Evolutionary conservation across 2,113 vertebrate species (phyloP).

Genomic region (Ranitomeya variabilis): DNA sequence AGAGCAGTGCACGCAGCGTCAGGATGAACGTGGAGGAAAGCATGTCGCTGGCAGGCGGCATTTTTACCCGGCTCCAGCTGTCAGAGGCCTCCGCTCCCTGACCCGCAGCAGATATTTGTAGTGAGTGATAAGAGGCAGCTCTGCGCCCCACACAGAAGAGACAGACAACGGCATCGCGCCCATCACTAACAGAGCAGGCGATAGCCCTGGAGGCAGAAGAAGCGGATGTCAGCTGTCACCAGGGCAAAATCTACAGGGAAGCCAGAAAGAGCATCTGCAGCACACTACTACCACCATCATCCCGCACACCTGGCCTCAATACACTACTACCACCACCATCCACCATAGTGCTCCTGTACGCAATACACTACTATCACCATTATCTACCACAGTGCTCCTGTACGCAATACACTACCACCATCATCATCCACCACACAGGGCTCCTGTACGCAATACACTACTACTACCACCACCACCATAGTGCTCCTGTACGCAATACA

Average conservation of each 20-base stretch:
- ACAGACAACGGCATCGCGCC: not conserved
- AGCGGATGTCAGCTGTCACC: not conserved
- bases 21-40: slow-evolving; percentile 12
- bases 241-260: not conserved
- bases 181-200: not conserved
- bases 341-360: not conserved
- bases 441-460: not conserved
- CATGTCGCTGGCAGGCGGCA: slow-evolving; percentile 39
- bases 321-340: not conserved
- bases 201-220: not conserved
- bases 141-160: not conserved
- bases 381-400: not conserved
- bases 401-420: not conserved
- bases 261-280: not conserved
- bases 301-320: not conserved
- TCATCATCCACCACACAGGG: not conserved
- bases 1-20: not conserved
- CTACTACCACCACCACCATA: not conserved
- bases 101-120: slow-evolving; percentile 25
- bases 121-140: slow-evolving; percentile 32
- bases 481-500: no score
- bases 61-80: slow-evolving; percentile 21
- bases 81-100: not conserved
- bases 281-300: not conserved
- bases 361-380: not conserved